These are phyloP conservation scores for Hapalemur alaotrensis DNA, from an alignment of 2,797 vertebrate genomes.

Conservation along the genomic window DNA sequence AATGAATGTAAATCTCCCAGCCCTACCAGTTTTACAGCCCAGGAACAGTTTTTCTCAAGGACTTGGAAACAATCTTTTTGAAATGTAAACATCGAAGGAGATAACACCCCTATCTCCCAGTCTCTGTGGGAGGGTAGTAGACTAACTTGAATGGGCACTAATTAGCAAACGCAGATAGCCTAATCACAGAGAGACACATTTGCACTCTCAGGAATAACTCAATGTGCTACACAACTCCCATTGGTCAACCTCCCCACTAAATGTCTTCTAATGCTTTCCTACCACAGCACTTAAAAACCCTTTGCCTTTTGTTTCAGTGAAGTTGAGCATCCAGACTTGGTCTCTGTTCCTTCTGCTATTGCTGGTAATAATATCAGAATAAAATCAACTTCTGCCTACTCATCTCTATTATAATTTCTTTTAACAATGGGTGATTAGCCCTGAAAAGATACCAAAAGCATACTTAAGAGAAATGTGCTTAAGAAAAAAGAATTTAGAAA, in stretches of 20 bases:
- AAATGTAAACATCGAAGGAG: not conserved
- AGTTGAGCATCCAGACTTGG: not conserved
- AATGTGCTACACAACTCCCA: not conserved
- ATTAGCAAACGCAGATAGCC: not conserved
- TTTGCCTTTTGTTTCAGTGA: not conserved
- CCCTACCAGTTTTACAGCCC: not conserved
- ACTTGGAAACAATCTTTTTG: not conserved
- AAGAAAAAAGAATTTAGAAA: not conserved
- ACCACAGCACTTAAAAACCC: not conserved
- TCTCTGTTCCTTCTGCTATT: not conserved
- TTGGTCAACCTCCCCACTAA: accelerated
- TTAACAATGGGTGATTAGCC: not conserved
- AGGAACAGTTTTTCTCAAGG: not conserved
- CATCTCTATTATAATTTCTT: not conserved
- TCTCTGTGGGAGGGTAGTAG: not conserved
- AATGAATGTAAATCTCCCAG: not conserved
- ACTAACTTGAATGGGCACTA: not conserved
- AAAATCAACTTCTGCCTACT: not conserved
- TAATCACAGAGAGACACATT: not conserved
- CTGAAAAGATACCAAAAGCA: not conserved
- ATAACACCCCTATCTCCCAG: not conserved
- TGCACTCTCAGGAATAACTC: not conserved
- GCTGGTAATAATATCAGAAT: not conserved
- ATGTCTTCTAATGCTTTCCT: not conserved
- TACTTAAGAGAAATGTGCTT: not conserved